These are phyloP conservation scores for Anser cygnoides DNA, from an alignment of 2,113 vertebrate species.

Conservation along the genomic window DNA sequence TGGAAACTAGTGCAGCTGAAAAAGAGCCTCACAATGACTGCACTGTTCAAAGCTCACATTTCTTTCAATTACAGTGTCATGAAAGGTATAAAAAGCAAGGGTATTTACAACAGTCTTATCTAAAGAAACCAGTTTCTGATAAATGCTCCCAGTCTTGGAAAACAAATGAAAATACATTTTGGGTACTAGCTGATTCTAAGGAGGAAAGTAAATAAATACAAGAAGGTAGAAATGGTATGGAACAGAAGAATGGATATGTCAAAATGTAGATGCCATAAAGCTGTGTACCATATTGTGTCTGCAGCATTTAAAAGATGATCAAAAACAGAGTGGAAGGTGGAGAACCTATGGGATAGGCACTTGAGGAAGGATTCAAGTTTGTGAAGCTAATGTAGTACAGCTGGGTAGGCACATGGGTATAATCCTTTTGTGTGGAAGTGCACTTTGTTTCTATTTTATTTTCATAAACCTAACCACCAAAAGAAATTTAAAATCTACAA, in stretches of 20 bases:
- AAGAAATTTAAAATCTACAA: not conserved
- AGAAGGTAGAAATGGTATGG: rapidly evolving
- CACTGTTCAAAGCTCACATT: not conserved
- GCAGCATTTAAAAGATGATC: not conserved
- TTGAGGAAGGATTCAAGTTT: not conserved
- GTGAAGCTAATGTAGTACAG: not conserved
- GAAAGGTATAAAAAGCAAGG: not conserved
- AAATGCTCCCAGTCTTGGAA: not conserved
- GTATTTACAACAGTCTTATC: not conserved
- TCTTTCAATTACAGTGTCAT: not conserved
- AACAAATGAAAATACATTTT: not conserved
- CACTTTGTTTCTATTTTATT: not conserved
- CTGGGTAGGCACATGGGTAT: not conserved
- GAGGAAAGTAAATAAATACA: not conserved
- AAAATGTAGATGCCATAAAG: not conserved
- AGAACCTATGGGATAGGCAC: rapidly evolving
- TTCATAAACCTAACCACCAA: not conserved
- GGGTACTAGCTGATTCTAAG: not conserved
- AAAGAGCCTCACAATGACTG: not conserved
- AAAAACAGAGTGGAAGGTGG: not conserved
- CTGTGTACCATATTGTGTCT: not conserved
- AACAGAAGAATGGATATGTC: not conserved
- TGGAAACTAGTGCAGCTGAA: not conserved
- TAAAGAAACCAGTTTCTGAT: not conserved
- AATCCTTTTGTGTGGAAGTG: not conserved